Evolutionary conservation across 2,888 invertebrate species (phyloP).

Genomic region (Elegia similella): DNA sequence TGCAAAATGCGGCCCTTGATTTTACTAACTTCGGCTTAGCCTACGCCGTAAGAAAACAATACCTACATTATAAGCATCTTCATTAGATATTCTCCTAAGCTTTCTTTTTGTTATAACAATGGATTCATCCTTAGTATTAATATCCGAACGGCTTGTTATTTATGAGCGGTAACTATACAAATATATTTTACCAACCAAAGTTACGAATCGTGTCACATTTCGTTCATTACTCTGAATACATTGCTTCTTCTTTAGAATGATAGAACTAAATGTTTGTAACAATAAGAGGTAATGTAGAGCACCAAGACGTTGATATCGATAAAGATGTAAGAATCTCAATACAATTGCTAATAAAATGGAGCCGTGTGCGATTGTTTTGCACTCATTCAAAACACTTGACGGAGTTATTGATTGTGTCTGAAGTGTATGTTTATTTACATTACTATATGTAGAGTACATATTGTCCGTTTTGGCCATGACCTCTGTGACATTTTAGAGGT

Average conservation of each 20-base stretch:
- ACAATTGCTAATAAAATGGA: background rate
- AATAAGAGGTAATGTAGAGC: background rate
- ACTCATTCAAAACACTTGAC: constrained; percentile 1
- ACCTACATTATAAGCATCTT: too few relatives aligned
- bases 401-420: too few relatives aligned
- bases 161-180: background rate
- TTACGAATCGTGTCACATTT: background rate
- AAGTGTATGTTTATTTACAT: too few relatives aligned
- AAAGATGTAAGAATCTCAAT: background rate
- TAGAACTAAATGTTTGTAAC: background rate
- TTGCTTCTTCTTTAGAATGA: background rate
- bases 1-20: too few relatives aligned
- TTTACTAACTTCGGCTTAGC: too few relatives aligned
- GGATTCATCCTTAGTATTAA: background rate
- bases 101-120: too few relatives aligned
- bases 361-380: constrained; percentile 11
- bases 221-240: background rate
- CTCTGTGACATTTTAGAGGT: too few relatives aligned
- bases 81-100: too few relatives aligned
- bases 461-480: too few relatives aligned
- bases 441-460: too few relatives aligned
- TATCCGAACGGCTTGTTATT: background rate
- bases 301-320: background rate
- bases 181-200: background rate
- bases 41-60: too few relatives aligned